Conservation (phyloP, 2,797 vertebrate species). For the Pseudochirops corinnae region DNA sequence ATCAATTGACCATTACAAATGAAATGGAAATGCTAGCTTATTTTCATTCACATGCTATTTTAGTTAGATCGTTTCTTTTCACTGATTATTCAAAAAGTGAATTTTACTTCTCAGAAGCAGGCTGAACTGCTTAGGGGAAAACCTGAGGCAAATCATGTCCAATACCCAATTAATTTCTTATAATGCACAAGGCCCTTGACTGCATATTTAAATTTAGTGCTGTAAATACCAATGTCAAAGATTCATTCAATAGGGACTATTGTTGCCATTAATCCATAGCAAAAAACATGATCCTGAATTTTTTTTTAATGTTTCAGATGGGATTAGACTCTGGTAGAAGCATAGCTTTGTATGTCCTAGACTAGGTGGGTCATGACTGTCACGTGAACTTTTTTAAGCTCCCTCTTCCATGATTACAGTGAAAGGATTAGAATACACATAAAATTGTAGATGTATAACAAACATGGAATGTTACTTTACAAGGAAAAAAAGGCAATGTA, state of each 20-base stretch:
- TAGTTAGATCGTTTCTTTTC: background rate
- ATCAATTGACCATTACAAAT: background rate
- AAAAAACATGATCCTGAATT: background rate
- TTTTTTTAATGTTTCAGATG: background rate
- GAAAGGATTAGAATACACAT: background rate
- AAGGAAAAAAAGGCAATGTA: conserved; percentile 18
- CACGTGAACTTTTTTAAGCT: background rate
- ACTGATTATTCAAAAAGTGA: background rate
- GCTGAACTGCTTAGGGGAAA: background rate
- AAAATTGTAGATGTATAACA: background rate
- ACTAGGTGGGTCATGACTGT: background rate
- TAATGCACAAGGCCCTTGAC: background rate
- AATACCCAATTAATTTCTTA: background rate
- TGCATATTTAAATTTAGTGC: background rate
- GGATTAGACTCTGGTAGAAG: background rate
- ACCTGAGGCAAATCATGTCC: background rate
- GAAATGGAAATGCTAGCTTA: background rate
- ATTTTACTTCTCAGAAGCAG: background rate
- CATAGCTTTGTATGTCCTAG: background rate
- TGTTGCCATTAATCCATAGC: background rate
- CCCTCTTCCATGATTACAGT: background rate
- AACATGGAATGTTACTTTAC: background rate
- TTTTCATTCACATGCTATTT: background rate
- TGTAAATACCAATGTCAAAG: background rate
- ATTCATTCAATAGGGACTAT: background rate